Evolutionary conservation across 2,113 vertebrate species (phyloP), one percentile per base, ranked within the genome.

Genomic region (Candoia aspera): DNA sequence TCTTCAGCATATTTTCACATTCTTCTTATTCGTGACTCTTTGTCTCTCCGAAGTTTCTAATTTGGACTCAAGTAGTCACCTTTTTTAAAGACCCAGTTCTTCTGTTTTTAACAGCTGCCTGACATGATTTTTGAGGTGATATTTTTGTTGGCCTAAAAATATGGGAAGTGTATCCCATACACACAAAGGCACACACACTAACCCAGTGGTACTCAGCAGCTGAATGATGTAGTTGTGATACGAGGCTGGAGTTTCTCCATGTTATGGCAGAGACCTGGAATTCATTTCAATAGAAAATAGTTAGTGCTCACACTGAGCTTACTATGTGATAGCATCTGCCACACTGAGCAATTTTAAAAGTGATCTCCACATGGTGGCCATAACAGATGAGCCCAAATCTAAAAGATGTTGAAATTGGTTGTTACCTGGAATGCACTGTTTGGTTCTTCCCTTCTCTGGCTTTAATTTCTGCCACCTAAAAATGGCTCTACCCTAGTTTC

Each of bases 401-500:
- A 59, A 58, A 42, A 90, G 33, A 13, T 37, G 42, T 12, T 29
- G 33, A 5, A 58, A n/a, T 15, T 19, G 68, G 6, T 42, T 55
- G 5, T 54, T 91, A 21, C 73, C 90, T 93, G 53, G 4, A 42
- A 15, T 91, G 13, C 6, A 33, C 24, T 60, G 1, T 2, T 86
- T 68, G 0, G 0, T 58, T 21, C 0, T 2, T 17, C 37, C 73
- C 15, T 2, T 0, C 0, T 26, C n/a, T 46, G 3, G 59, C 57
- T 73, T 86, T 86, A 86, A 37, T 90, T 62, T 2, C 37, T 85
- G 19, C 11, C 33, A 15, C 29, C 29, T 21, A 17, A 49, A 53
- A 60, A 88, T 88, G 86, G 68, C 17, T 84, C 59, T 60, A 0
- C 21, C 19, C 0, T 0, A 2, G 33, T 9, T 92, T 5, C 87